Conservation (phyloP, 2,113 vertebrate genomes). For the Epinephelus cyanopodus region DNA sequence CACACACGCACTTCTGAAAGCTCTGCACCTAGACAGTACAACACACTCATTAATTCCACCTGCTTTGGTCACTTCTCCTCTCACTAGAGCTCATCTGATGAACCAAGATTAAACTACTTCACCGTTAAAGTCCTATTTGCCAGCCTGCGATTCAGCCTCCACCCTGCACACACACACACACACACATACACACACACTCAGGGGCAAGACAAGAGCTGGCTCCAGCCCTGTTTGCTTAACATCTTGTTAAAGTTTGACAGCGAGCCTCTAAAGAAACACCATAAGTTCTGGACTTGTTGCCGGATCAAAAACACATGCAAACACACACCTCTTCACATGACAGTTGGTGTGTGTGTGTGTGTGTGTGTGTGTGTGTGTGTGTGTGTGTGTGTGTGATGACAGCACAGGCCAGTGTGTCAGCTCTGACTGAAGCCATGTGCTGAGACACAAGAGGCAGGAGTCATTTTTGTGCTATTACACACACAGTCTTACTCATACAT, state of each 20-base stretch:
- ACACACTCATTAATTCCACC: slow-evolving; percentile 44
- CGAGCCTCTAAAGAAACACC: not conserved
- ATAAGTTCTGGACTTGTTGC: slow-evolving; percentile 11
- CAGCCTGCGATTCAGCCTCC: slow-evolving; percentile 23
- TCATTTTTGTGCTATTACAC: slow-evolving; percentile 39
- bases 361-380: slow-evolving; percentile 23
- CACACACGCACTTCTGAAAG: slow-evolving; percentile 21
- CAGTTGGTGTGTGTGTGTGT: slow-evolving; percentile 44
- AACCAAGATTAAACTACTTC: slow-evolving; percentile 12
- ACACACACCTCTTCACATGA: slow-evolving; percentile 40
- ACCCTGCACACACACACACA: slow-evolving; percentile 49
- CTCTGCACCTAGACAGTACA: slow-evolving; percentile 9
- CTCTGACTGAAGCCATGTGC: slow-evolving; percentile 69
- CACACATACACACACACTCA: too few relatives aligned
- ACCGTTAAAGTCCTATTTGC: slow-evolving; percentile 12
- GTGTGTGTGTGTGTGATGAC: slow-evolving; percentile 54
- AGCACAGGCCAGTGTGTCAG: slow-evolving; percentile 61
- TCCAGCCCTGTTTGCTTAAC: slow-evolving; percentile 38
- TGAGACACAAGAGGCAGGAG: slow-evolving; percentile 39
- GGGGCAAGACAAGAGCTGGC: not conserved
- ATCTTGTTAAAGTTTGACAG: slow-evolving; percentile 63
- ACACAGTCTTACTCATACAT: slow-evolving; percentile 51
- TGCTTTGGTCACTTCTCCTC: slow-evolving; percentile 44
- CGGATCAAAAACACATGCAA: not conserved
- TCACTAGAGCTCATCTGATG: slow-evolving; percentile 5